These are phyloP conservation scores for Corythornis leucogaster DNA, from an alignment of 2,797 vertebrate genomes.

Conservation along the genomic window DNA sequence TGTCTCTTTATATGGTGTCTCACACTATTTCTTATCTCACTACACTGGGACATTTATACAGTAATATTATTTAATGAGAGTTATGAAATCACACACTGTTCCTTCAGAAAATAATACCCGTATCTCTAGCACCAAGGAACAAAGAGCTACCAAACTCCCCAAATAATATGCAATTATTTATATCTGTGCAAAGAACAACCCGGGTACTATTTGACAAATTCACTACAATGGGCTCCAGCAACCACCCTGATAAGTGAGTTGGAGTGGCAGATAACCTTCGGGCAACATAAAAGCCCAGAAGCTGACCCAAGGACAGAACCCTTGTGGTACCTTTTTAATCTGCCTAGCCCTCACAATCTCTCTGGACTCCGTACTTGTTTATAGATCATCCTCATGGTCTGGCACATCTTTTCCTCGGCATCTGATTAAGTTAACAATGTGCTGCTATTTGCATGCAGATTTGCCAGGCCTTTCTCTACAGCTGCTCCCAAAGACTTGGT, in stretches of 20 bases:
- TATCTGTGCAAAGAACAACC: conserved; percentile 47
- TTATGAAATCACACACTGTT: conserved; percentile 69
- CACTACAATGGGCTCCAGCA: conserved; percentile 34
- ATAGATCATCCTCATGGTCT: conserved; percentile 80
- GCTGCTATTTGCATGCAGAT: conserved; percentile 99
- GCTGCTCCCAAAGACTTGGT: conserved; percentile 92
- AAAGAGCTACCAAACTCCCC: conserved; percentile 63
- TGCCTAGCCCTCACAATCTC: conserved; percentile 81
- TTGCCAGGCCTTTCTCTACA: conserved; percentile 92
- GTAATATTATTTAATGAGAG: conserved; percentile 78
- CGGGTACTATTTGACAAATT: conserved; percentile 46
- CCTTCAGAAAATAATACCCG: conserved; percentile 71
- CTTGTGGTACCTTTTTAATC: conserved; percentile 84
- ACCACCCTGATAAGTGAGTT: conserved; percentile 40
- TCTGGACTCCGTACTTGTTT: conserved; percentile 81
- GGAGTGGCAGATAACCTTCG: conserved; percentile 62
- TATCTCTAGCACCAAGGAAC: conserved; percentile 71
- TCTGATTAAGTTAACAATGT: conserved; percentile 99
- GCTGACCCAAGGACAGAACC: conserved; percentile 78
- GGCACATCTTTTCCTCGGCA: conserved; percentile 92
- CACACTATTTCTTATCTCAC: conserved; percentile 67
- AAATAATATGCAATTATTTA: conserved; percentile 70
- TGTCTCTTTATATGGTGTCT: conserved; percentile 45
- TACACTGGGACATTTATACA: conserved; percentile 72
- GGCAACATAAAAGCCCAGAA: conserved; percentile 49